These are phyloP conservation scores for Eciton burchellii DNA, from an alignment of 1,140 invertebrate species.

Conservation along the genomic window DNA sequence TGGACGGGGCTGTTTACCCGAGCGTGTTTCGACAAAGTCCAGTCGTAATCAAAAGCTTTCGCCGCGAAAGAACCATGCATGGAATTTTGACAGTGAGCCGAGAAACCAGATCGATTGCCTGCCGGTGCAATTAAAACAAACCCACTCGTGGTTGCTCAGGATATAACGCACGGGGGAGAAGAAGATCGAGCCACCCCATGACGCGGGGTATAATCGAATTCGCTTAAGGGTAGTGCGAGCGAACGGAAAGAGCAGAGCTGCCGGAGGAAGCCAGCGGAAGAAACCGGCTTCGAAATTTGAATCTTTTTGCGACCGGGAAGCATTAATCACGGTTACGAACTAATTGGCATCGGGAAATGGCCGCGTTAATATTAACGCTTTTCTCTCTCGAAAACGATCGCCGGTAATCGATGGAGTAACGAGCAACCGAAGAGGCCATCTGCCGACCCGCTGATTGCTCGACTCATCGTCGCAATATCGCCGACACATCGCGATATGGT, in stretches of 20 bases:
- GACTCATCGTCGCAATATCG: constrained; percentile 38
- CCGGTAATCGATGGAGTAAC: constrained; percentile 63
- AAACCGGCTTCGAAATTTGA: not conserved
- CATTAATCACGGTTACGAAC: constrained; percentile 43
- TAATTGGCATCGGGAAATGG: constrained; percentile 31
- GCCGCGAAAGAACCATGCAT: constrained; percentile 21
- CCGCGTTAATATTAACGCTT: constrained; percentile 17
- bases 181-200: not conserved
- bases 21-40: constrained; percentile 41
- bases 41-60: constrained; percentile 27
- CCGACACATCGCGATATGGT: constrained; percentile 43
- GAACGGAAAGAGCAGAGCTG: not conserved
- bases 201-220: constrained; percentile 13
- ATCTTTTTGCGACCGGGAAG: constrained; percentile 1
- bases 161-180: not conserved
- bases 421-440: constrained; percentile 58
- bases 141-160: not conserved
- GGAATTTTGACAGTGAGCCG: not conserved
- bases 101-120: not conserved
- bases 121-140: not conserved
- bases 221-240: constrained; percentile 8
- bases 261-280: not conserved
- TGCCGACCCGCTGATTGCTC: constrained; percentile 27
- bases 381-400: constrained; percentile 6
- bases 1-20: constrained; percentile 35